These are phyloP conservation scores for Gobio occitaniae DNA, from an alignment of 2,797 vertebrate genomes.

Conservation along the genomic window DNA sequence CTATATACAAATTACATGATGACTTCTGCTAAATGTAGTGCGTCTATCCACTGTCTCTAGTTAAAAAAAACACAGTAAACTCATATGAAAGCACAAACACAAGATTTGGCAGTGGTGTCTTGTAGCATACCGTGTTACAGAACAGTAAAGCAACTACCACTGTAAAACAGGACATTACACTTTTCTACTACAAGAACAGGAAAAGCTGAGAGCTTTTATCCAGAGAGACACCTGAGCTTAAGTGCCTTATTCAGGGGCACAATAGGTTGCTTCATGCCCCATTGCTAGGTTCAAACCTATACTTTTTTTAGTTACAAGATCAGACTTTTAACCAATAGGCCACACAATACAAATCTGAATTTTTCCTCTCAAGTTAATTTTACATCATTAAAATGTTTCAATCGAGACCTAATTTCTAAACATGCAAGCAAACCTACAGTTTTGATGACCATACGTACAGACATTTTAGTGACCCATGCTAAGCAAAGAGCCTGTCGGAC, in stretches of 20 bases:
- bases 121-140: neutral
- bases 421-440: neutral
- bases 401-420: neutral
- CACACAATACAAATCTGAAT: neutral
- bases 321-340: neutral
- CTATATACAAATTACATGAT: neutral
- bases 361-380: neutral
- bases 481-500: neutral
- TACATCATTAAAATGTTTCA: neutral
- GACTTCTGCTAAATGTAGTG: neutral
- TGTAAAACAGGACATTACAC: neutral
- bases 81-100: neutral
- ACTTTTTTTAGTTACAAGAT: neutral
- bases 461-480: neutral
- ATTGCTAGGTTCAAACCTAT: neutral
- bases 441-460: conserved; percentile 32
- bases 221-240: neutral
- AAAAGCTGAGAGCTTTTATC: neutral
- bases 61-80: neutral
- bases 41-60: neutral
- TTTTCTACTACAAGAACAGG: neutral
- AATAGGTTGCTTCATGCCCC: neutral
- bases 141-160: neutral
- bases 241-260: neutral
- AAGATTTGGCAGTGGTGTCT: neutral